A percentile compares a stretch with the other conserved stretches of the same genome.
Conservation (phyloP, 2,797 vertebrate genomes). For the Okamejei kenojei region DNA sequence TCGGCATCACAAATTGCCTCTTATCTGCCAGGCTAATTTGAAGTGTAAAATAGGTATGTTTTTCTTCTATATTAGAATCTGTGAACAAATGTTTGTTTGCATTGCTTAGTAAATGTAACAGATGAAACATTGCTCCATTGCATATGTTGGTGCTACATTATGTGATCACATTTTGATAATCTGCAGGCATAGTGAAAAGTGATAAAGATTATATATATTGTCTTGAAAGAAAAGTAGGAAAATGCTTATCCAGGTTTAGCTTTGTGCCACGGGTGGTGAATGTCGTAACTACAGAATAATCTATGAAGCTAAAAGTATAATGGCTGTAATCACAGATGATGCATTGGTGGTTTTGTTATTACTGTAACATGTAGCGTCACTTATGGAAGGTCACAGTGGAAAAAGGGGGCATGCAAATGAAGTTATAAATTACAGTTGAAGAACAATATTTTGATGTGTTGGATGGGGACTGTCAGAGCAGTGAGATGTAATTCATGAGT, state of each 20-base stretch:
- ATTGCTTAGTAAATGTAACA: not conserved
- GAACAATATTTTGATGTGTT: constrained; percentile 70
- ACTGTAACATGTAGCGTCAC: constrained; percentile 53
- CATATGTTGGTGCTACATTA: not conserved
- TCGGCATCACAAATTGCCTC: not conserved
- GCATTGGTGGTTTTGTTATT: constrained; percentile 45
- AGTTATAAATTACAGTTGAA: constrained; percentile 70
- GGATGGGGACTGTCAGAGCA: constrained; percentile 61
- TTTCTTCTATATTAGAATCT: not conserved
- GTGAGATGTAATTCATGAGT: constrained; percentile 67
- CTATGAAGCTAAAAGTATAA: constrained; percentile 43
- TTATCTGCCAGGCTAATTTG: not conserved
- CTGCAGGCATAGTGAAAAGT: not conserved
- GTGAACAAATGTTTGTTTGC: not conserved
- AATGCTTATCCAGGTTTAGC: constrained; percentile 9
- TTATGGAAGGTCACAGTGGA: constrained; percentile 57
- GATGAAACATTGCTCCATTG: not conserved
- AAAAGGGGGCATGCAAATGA: constrained; percentile 61
- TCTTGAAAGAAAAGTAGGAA: not conserved
- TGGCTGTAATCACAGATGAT: constrained; percentile 43
- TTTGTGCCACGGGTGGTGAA: constrained; percentile 38
- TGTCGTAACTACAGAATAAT: constrained; percentile 38
- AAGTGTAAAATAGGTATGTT: not conserved
- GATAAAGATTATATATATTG: not conserved
- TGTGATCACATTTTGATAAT: constrained; percentile 6